A percentile compares a stretch with the other conserved stretches of the same genome.
These are phyloP conservation scores for Liodrosophila aerea DNA, from an alignment of 2,888 invertebrate species.

Conservation along the genomic window DNA sequence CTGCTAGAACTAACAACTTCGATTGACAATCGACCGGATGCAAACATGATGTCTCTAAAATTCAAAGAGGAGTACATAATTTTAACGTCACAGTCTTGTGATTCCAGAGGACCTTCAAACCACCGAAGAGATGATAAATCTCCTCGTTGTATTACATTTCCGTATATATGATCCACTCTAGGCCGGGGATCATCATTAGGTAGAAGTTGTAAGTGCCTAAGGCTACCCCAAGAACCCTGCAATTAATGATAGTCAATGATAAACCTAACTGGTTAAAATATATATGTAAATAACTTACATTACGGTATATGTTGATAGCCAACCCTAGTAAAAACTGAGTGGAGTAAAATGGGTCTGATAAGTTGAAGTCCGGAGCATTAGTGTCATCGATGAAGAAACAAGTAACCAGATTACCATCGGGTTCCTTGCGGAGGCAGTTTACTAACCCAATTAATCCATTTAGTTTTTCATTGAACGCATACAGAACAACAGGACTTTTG, in stretches of 20 bases:
- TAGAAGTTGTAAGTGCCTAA: constrained; percentile 89
- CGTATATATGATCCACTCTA: constrained; percentile 87
- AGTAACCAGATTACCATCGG: constrained; percentile 86
- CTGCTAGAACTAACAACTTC: constrained; percentile 89
- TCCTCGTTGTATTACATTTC: constrained; percentile 90
- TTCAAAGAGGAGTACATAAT: constrained; percentile 90
- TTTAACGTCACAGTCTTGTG: constrained; percentile 84
- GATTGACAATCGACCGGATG: constrained; percentile 93
- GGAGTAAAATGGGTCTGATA: constrained; percentile 86
- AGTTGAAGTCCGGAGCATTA: constrained; percentile 86
- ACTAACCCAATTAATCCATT: constrained; percentile 94
- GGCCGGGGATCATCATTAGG: constrained; percentile 81
- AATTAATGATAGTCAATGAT: neutral
- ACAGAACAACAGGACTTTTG: constrained; percentile 84
- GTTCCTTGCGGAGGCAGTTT: constrained; percentile 92
- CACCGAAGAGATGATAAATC: constrained; percentile 93
- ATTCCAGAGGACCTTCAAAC: constrained; percentile 87
- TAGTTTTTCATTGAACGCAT: constrained; percentile 86
- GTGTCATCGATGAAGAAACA: constrained; percentile 86
- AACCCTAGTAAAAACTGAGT: constrained; percentile 88
- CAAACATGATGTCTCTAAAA: constrained; percentile 97
- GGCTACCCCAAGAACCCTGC: constrained; percentile 87
- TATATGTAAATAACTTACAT: constrained; percentile 77
- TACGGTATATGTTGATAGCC: constrained; percentile 89
- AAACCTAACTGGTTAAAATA: too few relatives aligned